Conservation (phyloP, 2,113 vertebrate species). For the Australoheros scitulus region DNA sequence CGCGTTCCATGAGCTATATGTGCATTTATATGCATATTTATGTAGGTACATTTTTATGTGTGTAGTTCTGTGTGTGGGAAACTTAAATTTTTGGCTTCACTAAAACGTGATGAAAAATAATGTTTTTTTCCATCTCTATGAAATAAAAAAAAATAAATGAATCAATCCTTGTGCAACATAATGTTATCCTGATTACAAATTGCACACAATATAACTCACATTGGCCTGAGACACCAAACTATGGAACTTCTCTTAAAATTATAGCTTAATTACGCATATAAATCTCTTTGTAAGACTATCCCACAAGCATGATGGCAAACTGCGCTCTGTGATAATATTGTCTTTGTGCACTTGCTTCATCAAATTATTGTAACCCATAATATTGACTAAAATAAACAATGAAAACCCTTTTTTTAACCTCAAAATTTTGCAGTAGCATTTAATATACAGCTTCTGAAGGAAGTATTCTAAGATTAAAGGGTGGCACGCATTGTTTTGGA, state of each 20-base stretch:
- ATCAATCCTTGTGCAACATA: neutral
- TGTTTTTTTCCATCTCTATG: neutral
- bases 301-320: neutral
- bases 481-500: neutral
- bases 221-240: neutral
- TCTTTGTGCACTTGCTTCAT: neutral
- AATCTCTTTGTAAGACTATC: constrained; percentile 1
- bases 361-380: neutral
- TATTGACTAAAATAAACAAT: neutral
- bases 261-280: constrained; percentile 10
- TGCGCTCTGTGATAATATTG: neutral
- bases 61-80: no score
- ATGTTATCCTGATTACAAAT: neutral
- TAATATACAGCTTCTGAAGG: neutral
- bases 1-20: neutral
- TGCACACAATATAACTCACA: neutral
- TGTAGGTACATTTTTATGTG: neutral
- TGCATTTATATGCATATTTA: neutral
- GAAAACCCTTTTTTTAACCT: neutral
- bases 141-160: neutral
- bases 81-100: no score
- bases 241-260: neutral
- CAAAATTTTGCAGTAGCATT: neutral
- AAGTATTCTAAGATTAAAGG: neutral
- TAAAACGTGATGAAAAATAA: no score